Evolutionary conservation across 2,113 vertebrate genomes (phyloP), one percentile per base, ranked within the genome.

Genomic region (Isurus oxyrinchus): DNA sequence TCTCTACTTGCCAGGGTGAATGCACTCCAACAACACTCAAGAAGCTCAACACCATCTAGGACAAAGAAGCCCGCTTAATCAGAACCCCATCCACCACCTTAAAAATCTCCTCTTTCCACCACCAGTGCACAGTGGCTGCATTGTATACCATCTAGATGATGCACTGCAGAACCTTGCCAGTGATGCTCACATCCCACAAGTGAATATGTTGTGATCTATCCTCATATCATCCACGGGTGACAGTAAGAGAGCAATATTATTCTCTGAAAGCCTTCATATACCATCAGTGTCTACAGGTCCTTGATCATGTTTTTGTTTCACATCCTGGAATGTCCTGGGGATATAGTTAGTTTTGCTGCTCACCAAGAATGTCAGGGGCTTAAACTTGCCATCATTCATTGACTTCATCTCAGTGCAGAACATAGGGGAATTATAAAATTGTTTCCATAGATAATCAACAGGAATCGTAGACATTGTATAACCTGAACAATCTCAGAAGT

Each of bases 311-410:
- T 95, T 90, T 72, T 53, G 63, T 69, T 95, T 21, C 61, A 94
- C 61, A 67, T 67, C 16, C 16, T 67, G 63, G 93, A 95, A 95
- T 95, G 44, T 69, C 93, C 93, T 27, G 21, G 94, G 94, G 94
- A 53, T 53, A 72, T 27, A 95, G 66, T 72, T 95, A 49, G 44
- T 72, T 31, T 94, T 67, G 66, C 94, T 95, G 25, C 66, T 95
- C 94, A 95, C 63, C 23, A 53, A 53, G 40, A 53, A 95, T 53
- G 63, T 95, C 94, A 95, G 66, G 31, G 94, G 44, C 44, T 69
- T 44, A 53, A 95, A 95, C 94, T 66, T 95, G 94, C 66, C 66
- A 69, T 72, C 94, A 95, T 95, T 95, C 94, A 95, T 95, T 95
- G 23, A 27, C 66, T 95, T 72, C 63, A 95, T 72, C 66, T 5